Evolutionary conservation across 2,888 invertebrate species (phyloP), one percentile per base, ranked within the genome.

Genomic region (Tuta absoluta): DNA sequence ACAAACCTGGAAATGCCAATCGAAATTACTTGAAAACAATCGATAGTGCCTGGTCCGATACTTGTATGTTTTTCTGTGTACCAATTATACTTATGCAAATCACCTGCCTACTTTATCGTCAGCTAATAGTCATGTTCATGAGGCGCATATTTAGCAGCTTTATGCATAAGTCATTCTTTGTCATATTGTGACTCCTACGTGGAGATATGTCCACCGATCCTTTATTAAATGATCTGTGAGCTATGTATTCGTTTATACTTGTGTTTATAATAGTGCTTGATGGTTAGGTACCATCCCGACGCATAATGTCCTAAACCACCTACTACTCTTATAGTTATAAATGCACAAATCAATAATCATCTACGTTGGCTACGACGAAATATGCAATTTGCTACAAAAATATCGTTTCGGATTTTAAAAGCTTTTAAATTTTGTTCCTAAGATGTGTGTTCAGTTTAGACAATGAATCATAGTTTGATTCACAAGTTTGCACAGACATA

Each of bases 41-140:
- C 14, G 3, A 41, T 14, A 41, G 14, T 41, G 41, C 14, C 14
- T 14, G 3, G 14, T 41, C 41, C 14, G 12, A 41, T 49, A 49
- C 21, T 19, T 28, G 12, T 19, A 38, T 38, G 38, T 37, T 57
- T 57, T 58, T n/a, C 12, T 38, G 38, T 58, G 19, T 58, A 37
- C 38, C 38, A 58, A 58, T 58, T 19, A 58, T 38, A 17, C 37
- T 19, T 57, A 58, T 58, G 58, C 38, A 63, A 64, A 60, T 64
- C 23, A 61, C 45, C 56, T 61, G 56, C 64, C 64, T 56, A 56
- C 56, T 49, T 28, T 21, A 53, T 56, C 64, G 24, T 24, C 53
- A 56, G 51, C 63, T 51, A 63, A 45, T 63, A 61, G 61, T 61
- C 33, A 61, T 56, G 60, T 56, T 61, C 33, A 61, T 56, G 60